Evolutionary conservation across 2,797 vertebrate genomes (phyloP).

Genomic region (Chelmon rostratus): DNA sequence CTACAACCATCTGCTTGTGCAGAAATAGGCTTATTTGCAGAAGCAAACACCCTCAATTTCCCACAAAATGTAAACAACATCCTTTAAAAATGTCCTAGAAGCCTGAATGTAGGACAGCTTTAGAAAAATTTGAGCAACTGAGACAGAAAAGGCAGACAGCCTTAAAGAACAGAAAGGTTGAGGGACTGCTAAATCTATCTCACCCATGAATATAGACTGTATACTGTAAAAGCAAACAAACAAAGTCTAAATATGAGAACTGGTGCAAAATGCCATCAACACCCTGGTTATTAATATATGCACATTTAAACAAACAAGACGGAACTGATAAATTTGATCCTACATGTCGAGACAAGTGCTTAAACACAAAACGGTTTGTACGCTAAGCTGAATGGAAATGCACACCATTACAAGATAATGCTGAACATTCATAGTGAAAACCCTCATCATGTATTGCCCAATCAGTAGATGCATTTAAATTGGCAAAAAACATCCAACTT

Average conservation of each 20-base stretch:
- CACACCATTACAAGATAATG: neutral
- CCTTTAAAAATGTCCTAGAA: constrained; percentile 7
- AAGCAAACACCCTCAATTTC: constrained; percentile 29
- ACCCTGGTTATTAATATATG: neutral
- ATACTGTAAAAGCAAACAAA: neutral
- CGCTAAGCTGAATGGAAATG: constrained; percentile 1
- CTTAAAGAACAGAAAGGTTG: constrained; percentile 22
- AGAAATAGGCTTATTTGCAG: constrained; percentile 22
- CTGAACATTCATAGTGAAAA: constrained; percentile 3
- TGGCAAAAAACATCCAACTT: constrained; percentile 7
- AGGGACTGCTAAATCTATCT: constrained; percentile 2
- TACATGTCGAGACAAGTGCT: neutral
- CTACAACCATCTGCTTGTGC: constrained; percentile 45
- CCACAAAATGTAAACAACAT: constrained; percentile 9
- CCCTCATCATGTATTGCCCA: neutral
- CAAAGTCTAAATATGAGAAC: neutral
- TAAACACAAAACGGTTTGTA: neutral
- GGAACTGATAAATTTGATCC: neutral
- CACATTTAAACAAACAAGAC: constrained; percentile 3
- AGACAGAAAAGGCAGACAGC: neutral
- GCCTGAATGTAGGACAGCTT: constrained; percentile 40
- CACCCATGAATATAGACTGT: neutral
- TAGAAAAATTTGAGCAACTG: neutral
- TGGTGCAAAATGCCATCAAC: neutral
- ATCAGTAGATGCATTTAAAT: too few relatives aligned